Base-by-base conservation (phyloP, 2,797 vertebrate species). In the Pseudochirops cupreus region DNA sequence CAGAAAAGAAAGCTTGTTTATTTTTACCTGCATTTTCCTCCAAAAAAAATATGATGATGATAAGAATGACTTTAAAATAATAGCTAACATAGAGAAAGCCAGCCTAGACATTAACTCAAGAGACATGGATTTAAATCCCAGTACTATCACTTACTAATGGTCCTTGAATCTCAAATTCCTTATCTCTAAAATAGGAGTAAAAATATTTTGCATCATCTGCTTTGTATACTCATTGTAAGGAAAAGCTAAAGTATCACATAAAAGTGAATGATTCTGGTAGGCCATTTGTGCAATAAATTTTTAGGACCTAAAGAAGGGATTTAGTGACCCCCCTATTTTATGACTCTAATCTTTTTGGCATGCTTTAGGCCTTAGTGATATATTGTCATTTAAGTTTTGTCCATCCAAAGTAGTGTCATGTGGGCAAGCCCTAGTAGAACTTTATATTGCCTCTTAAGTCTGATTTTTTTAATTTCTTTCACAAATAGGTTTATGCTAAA, bases 401-500 rank as follows among this genome's bases (percentile, higher is more conserved):
- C 67, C 18, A 74, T 74, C n/a, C 67, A 74, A 74, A 39, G 67
- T 39, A 39, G 18, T 16, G 16, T 21, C 6, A 39, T 74, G n/a
- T 39, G 67, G 18, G 18, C 5, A 74, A 74, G 6, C 16, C 18
- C 14, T 39, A 39, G 2, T 39, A 39, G n/a, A 39, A 24, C n/a
- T 74, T 74, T 74, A 39, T 24, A 39, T 74, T 39, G 67, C n/a
- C n/a, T 74, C 29, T 33, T 29, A 13, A 96, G n/a, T 97, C 94
- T 98, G 92, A 97, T 95, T 97, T 94, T 94, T 97, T 98, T 97
- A 96, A 97, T 93, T 97, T 91, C 97, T 97, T 98, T 91, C 98
- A 97, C 90, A 97, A 93, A 97, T 97, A 99, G 99, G 99, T 99
- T 98, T 99, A 99, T 97, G 99, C 99, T 98, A 99, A 99, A 98